Evolutionary conservation across 2,113 vertebrate genomes (phyloP).

Genomic region (Odobenus rosmarus): DNA sequence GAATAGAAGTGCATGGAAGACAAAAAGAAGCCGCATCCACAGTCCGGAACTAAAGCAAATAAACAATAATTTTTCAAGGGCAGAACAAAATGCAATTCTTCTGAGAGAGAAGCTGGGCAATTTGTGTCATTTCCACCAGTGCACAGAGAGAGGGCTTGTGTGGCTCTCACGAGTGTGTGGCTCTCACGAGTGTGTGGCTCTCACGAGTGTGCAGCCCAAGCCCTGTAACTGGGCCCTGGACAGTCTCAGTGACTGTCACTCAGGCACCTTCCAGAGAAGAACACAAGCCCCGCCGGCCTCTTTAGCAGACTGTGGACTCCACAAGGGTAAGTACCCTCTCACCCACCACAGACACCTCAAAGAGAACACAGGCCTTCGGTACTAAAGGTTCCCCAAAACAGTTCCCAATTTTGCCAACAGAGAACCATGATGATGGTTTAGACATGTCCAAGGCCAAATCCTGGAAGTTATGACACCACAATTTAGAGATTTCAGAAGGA

Average conservation of each 20-base stretch:
- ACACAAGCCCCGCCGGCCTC: accelerated
- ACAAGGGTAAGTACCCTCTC: neutral
- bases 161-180: neutral
- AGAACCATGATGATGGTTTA: neutral
- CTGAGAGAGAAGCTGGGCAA: neutral
- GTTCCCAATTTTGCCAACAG: neutral
- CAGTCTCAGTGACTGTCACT: accelerated
- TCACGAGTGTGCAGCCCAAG: neutral
- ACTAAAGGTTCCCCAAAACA: neutral
- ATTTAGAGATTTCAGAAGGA: neutral
- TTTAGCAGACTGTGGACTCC: neutral
- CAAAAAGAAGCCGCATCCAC: neutral
- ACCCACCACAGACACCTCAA: neutral
- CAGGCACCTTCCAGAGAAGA: neutral
- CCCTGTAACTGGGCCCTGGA: neutral
- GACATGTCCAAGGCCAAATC: neutral
- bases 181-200: neutral
- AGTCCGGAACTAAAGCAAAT: neutral
- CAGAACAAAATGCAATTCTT: neutral
- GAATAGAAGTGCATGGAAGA: neutral
- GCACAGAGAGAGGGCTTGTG: accelerated
- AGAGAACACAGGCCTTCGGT: neutral
- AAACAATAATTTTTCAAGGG: neutral
- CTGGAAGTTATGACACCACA: neutral
- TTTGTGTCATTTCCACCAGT: neutral